Base-by-base conservation (phyloP, 2,113 vertebrate genomes). In the Telmatochromis brachygnathus region DNA sequence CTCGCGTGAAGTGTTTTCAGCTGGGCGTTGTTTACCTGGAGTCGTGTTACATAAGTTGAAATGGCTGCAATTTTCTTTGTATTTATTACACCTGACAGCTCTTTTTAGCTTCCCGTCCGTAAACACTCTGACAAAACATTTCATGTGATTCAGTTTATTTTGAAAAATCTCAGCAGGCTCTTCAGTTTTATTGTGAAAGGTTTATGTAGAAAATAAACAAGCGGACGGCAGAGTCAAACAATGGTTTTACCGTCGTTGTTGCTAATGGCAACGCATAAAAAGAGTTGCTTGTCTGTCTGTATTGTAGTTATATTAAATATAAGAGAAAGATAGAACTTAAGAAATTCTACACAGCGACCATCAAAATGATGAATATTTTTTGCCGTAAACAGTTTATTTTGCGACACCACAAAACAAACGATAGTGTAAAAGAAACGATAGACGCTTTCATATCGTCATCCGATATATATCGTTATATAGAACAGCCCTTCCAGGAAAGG, bases 101-200 rank as follows among this genome's bases (percentile, higher is more conserved):
- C 55, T 56, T 28, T 56, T 28, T 56, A 56, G 55, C 4, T 28
- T 56, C 13, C 0, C 2, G 12, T 56, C 54, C 0, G 23, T 28
- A 15, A 56, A 28, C 13, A 56, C 23, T 15, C 55, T 28, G 0
- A 28, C 7, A 58, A 15, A 4, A 0, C 0, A 58, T 58, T 58
- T 58, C 55, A 58, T 9, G 3, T 58, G 7, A 58, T 28, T 58
- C 23, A 9, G 23, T 58, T 58, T 58, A 28, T 28, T 56, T 56
- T 28, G 55, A 15, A 56, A 56, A 58, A 58, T 58, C 23, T 5
- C 0, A 58, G 0, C 23, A 58, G 55, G 55, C 0, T 15, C 13
- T 58, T 58, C 23, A 58, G 23, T 3, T 58, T 58, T 58, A 58
- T 28, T 9, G 1, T 58, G 55, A 28, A 58, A 58, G 23, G 23